Conservation (phyloP, 2,113 vertebrate species). For the Paraplagusia blochii region DNA sequence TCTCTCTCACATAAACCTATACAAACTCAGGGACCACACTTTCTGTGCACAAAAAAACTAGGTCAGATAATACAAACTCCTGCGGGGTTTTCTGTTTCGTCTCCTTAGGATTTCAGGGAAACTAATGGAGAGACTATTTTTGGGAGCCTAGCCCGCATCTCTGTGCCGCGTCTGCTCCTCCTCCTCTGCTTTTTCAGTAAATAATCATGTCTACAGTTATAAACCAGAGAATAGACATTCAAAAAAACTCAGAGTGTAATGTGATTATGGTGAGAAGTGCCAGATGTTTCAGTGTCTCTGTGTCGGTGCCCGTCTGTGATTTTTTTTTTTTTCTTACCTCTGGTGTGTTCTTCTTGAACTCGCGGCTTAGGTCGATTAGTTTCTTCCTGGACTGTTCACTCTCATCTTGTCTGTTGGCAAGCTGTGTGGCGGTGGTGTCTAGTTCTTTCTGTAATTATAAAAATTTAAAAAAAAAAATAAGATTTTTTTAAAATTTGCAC, state of each 20-base stretch:
- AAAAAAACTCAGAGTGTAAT: conserved; percentile 17
- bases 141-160: conserved; percentile 67
- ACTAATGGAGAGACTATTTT: conserved; percentile 76
- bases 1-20: conserved; percentile 24
- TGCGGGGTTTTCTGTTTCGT: conserved; percentile 76
- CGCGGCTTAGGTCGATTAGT: conserved; percentile 97
- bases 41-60: conserved; percentile 68
- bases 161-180: conserved; percentile 44
- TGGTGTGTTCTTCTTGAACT: conserved; percentile 99
- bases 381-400: conserved; percentile 97
- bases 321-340: conserved; percentile 86
- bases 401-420: conserved; percentile 99
- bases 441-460: conserved; percentile 87
- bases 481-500: neutral
- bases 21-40: conserved; percentile 61
- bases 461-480: conserved; percentile 9
- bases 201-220: conserved; percentile 58
- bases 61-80: conserved; percentile 76
- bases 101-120: conserved; percentile 77
- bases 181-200: conserved; percentile 59
- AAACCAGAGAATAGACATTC: conserved; percentile 38
- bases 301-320: conserved; percentile 20
- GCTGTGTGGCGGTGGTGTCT: conserved; percentile 92
- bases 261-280: conserved; percentile 23
- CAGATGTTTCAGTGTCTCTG: conserved; percentile 5